These are phyloP conservation scores for Phrynosoma platyrhinos DNA, from an alignment of 2,113 vertebrate genomes.

Conservation along the genomic window DNA sequence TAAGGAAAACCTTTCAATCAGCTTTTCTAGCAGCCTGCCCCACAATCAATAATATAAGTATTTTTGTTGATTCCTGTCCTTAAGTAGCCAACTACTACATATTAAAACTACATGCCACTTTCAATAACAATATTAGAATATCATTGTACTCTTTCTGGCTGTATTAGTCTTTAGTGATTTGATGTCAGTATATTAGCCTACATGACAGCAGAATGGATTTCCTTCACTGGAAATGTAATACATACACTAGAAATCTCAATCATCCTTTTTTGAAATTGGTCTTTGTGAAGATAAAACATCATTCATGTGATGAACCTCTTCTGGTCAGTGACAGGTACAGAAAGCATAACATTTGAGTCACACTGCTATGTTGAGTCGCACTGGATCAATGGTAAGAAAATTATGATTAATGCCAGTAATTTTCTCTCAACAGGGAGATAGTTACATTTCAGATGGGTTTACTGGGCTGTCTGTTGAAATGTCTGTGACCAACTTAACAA, in stretches of 20 bases:
- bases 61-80: not conserved
- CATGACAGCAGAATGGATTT: not conserved
- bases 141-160: not conserved
- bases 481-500: not conserved
- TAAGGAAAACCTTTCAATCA: not conserved
- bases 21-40: not conserved
- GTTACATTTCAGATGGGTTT: not conserved
- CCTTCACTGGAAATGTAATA: slow-evolving; percentile 22
- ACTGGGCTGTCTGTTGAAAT: not conserved
- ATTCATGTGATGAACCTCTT: not conserved
- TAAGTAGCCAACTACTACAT: not conserved
- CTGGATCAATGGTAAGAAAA: slow-evolving; percentile 19
- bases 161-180: not conserved
- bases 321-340: slow-evolving; percentile 7
- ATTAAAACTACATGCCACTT: not conserved
- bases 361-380: slow-evolving; percentile 11
- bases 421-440: slow-evolving; percentile 22
- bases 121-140: no score
- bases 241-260: slow-evolving; percentile 30
- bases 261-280: slow-evolving; percentile 1
- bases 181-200: not conserved
- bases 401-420: slow-evolving; percentile 19
- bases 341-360: slow-evolving; percentile 14
- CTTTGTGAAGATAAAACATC: slow-evolving; percentile 25
- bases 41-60: no score